Conservation (phyloP, 2,797 vertebrate genomes). For the Argyrosomus regius region DNA sequence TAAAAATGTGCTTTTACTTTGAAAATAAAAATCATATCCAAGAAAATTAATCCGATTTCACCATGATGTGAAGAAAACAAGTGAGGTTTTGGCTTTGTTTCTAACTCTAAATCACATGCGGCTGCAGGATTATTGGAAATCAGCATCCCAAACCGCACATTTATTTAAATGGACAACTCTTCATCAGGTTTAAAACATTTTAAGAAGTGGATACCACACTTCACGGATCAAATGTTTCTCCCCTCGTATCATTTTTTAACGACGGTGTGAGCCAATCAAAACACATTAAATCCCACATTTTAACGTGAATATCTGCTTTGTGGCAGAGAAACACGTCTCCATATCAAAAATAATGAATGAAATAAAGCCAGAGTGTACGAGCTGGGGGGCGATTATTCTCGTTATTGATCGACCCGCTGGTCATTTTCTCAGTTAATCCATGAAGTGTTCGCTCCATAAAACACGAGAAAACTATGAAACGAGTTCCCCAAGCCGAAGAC, state of each 20-base stretch:
- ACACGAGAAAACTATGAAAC: neutral
- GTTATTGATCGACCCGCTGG: neutral
- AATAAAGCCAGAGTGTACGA: neutral
- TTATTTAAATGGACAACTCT: neutral
- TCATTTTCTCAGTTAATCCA: neutral
- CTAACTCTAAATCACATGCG: neutral
- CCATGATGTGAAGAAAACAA: slow-evolving; percentile 1
- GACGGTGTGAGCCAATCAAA: neutral
- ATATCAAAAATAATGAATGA: too few species aligned
- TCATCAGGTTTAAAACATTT: neutral
- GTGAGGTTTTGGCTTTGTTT: neutral
- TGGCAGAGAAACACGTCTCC: neutral
- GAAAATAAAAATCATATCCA: neutral
- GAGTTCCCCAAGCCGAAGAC: neutral
- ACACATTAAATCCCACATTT: neutral
- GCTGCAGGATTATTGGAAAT: neutral
- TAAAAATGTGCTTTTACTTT: neutral
- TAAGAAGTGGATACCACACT: neutral
- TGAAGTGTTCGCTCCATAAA: neutral
- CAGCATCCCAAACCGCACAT: neutral
- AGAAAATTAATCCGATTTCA: slow-evolving; percentile 8
- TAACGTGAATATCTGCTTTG: neutral
- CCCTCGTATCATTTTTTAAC: neutral
- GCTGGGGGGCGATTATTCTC: neutral
- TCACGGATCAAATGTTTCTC: too few species aligned